These are phyloP conservation scores for Bimastos eiseni DNA, from an alignment of 2,888 invertebrate species.

Conservation along the genomic window DNA sequence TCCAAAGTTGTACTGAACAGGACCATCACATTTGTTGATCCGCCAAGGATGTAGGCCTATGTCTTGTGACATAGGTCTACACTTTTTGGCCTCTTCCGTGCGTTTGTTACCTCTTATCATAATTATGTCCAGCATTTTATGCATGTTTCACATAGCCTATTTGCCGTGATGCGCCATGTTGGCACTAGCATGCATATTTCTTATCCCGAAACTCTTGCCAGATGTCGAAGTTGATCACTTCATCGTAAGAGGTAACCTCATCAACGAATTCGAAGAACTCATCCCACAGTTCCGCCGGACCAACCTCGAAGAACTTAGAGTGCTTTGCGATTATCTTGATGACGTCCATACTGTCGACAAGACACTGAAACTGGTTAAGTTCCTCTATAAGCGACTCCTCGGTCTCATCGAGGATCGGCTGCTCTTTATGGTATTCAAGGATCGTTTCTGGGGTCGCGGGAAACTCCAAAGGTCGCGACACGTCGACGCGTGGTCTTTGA, in stretches of 20 bases:
- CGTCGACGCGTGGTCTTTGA: neutral
- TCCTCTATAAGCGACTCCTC: conserved; percentile 47
- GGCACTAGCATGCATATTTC: conserved; percentile 41
- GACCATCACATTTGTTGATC: too few relatives aligned
- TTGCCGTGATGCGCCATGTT: neutral
- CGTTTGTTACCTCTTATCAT: too few relatives aligned
- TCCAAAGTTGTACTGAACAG: too few relatives aligned
- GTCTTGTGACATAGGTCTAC: too few relatives aligned
- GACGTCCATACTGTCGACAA: conserved; percentile 42
- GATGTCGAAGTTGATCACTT: conserved; percentile 46
- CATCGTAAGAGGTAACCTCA: conserved; percentile 44
- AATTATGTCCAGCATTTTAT: too few relatives aligned
- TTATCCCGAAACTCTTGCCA: conserved; percentile 48
- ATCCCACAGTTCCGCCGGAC: conserved; percentile 45
- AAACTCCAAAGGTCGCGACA: conserved; percentile 37
- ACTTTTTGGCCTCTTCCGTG: too few relatives aligned
- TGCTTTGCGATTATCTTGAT: conserved; percentile 44
- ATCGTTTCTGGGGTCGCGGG: conserved; percentile 45
- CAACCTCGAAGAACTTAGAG: conserved; percentile 48
- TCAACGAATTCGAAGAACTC: conserved; percentile 47
- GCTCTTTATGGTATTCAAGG: conserved; percentile 45
- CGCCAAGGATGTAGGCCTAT: too few relatives aligned
- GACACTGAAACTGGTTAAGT: conserved; percentile 46
- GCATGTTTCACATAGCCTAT: too few relatives aligned
- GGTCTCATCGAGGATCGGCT: conserved; percentile 40